These are phyloP conservation scores for Oryzias celebensis DNA, from an alignment of 2,113 vertebrate species.

Conservation along the genomic window DNA sequence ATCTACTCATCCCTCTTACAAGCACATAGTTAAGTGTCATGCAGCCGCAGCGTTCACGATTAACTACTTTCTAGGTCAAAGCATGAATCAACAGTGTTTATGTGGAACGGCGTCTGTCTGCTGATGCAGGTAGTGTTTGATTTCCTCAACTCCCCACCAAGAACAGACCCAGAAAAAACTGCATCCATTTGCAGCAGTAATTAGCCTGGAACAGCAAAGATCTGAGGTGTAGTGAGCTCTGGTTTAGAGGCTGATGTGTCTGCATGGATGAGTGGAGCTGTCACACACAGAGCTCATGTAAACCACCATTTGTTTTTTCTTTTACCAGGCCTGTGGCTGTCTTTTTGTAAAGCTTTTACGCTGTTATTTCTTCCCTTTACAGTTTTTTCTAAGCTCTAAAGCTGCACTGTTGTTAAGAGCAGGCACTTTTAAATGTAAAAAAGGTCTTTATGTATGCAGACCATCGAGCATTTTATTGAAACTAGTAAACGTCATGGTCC, in stretches of 20 bases:
- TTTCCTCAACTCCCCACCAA: slow-evolving; percentile 17
- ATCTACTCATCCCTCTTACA: slow-evolving; percentile 34
- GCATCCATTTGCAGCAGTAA: slow-evolving; percentile 18
- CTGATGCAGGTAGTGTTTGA: slow-evolving; percentile 34
- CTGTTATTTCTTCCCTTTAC: too few species aligned
- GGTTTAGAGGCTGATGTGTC: not conserved
- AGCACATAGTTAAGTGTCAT: slow-evolving; percentile 32
- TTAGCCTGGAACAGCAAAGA: slow-evolving; percentile 24
- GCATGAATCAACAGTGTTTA: slow-evolving; percentile 41
- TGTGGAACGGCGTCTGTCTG: slow-evolving; percentile 1
- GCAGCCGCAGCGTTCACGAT: slow-evolving; percentile 29
- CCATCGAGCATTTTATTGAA: not conserved
- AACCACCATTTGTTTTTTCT: not conserved
- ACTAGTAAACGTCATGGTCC: not conserved
- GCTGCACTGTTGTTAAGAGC: too few species aligned
- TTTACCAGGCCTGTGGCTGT: not conserved
- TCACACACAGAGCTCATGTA: not conserved
- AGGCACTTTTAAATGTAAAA: too few species aligned
- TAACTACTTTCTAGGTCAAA: slow-evolving; percentile 57
- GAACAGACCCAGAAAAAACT: slow-evolving; percentile 1
- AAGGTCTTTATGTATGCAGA: too few species aligned
- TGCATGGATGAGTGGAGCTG: slow-evolving; percentile 1
- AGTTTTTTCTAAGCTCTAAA: too few species aligned
- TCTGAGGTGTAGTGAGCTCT: slow-evolving; percentile 23
- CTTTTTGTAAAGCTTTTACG: too few species aligned